Evolutionary conservation across 2,113 vertebrate genomes (phyloP), one percentile per base, ranked within the genome.

Genomic region (Poeciliopsis turrubarensis): DNA sequence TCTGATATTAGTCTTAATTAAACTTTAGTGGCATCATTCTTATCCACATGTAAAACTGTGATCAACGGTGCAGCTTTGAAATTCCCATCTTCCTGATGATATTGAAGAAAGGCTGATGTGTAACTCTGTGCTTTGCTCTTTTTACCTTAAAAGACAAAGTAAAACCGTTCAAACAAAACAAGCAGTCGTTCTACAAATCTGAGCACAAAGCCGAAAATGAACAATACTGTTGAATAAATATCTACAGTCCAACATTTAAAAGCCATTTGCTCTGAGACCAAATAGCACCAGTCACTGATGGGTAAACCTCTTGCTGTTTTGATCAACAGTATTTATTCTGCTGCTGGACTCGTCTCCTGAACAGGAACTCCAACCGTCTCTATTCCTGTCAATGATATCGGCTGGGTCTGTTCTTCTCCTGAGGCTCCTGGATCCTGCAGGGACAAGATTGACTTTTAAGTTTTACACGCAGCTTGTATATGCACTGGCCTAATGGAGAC

Each of bases 331-430:
- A 1, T 37, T 54, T 83, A 84, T 22, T 73, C 41, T 3, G 0
- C 15, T 11, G 4, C 3, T 10, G 41, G 30, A 22, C 4, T 7
- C 0, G 80, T 79, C 70, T 94, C 89, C 83, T 94, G 89, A 72
- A 92, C 79, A 0, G 91, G 84, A 71, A 44, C 4, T 10, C 83
- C 78, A 4, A 93, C 22, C 27, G 76, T 90, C 81, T 88, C 85
- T n/a, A 82, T 25, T 15, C 8, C 0, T 19, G 26, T 57, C 60
- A 64, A 19, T 5, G 51, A 68, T 7, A 5, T 5, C 2, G 61
- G 4, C 2, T 66, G 1, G 0, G n/a, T 29, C 5, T 0, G 3
- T 34, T 79, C 44, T 44, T 65, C 63, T 32, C 37, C 27, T 6
- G 72, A 65, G 17, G 13, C 63, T 3, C 54, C 71, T 6, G 15